A percentile compares a stretch with the other conserved stretches of the same genome.
Conservation (phyloP, 1,140 invertebrate species). For the Dendroctonus valens region DNA sequence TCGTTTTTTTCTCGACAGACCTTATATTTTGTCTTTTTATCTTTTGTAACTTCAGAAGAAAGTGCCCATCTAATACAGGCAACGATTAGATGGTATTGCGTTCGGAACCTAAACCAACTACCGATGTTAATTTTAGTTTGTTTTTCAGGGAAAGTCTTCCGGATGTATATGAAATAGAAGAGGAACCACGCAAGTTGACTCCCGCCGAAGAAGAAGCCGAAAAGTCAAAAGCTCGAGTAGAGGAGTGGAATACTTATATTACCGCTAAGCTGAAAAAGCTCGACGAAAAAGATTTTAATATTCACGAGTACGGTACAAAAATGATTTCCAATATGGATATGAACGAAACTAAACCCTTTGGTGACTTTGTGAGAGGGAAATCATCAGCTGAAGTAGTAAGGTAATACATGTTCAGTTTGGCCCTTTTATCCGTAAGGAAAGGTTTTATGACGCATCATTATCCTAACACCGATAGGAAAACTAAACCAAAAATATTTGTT, state of each 20-base stretch:
- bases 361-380: constrained; percentile 38
- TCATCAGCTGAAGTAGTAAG: constrained; percentile 40
- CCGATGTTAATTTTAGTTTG: too few species aligned
- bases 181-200: neutral
- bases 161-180: neutral
- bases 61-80: too few species aligned
- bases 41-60: too few species aligned
- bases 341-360: constrained; percentile 34
- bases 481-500: constrained; percentile 5
- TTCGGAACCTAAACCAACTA: too few species aligned
- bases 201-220: constrained; percentile 13
- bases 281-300: constrained; percentile 43
- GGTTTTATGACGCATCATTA: too few species aligned
- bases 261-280: constrained; percentile 39
- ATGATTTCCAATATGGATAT: constrained; percentile 42
- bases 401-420: constrained; percentile 5
- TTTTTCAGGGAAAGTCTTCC: too few species aligned
- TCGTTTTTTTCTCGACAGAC: too few species aligned
- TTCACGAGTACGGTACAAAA: constrained; percentile 44
- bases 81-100: too few species aligned
- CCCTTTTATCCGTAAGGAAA: neutral
- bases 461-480: neutral
- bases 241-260: constrained; percentile 42
- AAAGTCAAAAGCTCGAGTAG: constrained; percentile 19
- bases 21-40: too few species aligned